Base-by-base conservation (phyloP, 2,888 invertebrate species). In the Liopterus haemorrhoidalis region DNA sequence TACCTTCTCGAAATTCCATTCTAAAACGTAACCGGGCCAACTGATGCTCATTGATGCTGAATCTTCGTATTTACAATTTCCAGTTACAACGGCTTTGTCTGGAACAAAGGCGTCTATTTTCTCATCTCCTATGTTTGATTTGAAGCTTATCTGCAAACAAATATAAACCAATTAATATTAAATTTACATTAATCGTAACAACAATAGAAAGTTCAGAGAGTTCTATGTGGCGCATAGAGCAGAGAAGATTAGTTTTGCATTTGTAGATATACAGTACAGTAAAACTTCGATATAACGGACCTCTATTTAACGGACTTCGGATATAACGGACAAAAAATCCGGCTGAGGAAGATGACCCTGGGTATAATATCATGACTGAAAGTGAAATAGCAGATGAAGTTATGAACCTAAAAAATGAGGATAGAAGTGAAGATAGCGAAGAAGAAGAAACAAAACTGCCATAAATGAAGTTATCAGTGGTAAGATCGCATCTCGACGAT, bases 1-100 rank as follows among this genome's bases (percentile, higher is more conserved):
- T 25, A 89, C 89, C 80, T 90, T 90, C 46, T 82, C 80, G 60
- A 91, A 92, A 52, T 76, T 76, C 73, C 85, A 82, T 41, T 78
- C 75, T 28, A 91, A 68, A 0, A 78, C 73, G 60, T 87, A 89
- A 30, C 82, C 82, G 47, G 80, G 79, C 76, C 89, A 90, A 5
- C 78, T 77, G 39, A 90, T 70, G 35, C 78, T 75, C 61, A 90
- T 74, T 3, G 76, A 76, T 25, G 85, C 84, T 15, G 75, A 70
- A 55, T 88, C 88, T 22, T 85, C 82, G 50, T 81, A 78, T 46
- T 79, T 80, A 62, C 89, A 89, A 51, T 79, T 77, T 0, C 89
- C 89, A 1, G 76, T 77, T 0, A 87, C 77, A 36, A 74, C 73
- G 0, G 85, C 83, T 54, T 79, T 75, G 54, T 81, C 79, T 0